Base-by-base conservation (phyloP, 2,797 vertebrate species). In the Lacerta agilis region DNA sequence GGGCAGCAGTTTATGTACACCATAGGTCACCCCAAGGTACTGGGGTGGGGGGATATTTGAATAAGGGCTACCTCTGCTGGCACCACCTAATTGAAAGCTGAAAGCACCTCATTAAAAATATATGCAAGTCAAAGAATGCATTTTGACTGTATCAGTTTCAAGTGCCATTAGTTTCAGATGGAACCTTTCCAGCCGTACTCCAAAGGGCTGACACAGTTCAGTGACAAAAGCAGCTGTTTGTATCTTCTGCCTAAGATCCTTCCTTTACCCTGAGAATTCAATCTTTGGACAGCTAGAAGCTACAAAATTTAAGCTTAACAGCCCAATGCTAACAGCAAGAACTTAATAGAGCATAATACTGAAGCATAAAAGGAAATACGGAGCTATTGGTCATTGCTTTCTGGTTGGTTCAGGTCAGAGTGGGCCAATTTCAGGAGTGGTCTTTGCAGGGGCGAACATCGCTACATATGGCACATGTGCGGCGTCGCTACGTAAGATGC, bases 21-120 rank as follows among this genome's bases (percentile, higher is more conserved):
- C 77, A 69, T 89, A 83, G 82, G 86, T 93, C 91, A 92, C 67
- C 86, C 41, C 73, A 83, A 73, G 79, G 25, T 49, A 43, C n/a
- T 9, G 76, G 81, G 82, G n/a, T 3, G 43, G 29, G 15, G 9
- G 29, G 18, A 20, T 23, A 61, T 1, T 29, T 78, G 27, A 67
- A 81, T 90, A 86, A 86, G 66, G 86, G 71, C 82, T 43, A 79
- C 82, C 66, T 92, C 88, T 87, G 79, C 83, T 88, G 91, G 87
- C 89, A 93, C 49, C 25, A 0, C 67, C 11, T 10, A 45, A 72
- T 1, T 90, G 90, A 89, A 85, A 89, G 67, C 80, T 86, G 90
- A 78, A 85, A 89, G 91, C 88, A 73, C n/a, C 91, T 41, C 82
- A 87, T 91, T 90, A 86, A 93, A 92, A 92, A 94, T 86, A 89